These are phyloP conservation scores for Listronotus oregonensis DNA, from an alignment of 1,140 invertebrate species.

Conservation along the genomic window DNA sequence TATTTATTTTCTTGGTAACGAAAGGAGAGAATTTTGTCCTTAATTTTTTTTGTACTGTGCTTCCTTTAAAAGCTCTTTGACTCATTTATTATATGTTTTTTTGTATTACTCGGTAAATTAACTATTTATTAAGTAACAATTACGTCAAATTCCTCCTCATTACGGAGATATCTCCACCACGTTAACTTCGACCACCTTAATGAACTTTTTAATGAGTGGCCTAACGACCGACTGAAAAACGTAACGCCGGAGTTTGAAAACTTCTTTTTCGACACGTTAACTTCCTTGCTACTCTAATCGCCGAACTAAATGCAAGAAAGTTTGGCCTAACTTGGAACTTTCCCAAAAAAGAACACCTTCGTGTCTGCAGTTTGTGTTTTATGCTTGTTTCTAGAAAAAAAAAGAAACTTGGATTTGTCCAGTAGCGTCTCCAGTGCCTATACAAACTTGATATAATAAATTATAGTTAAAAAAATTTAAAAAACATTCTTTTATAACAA, in stretches of 20 bases:
- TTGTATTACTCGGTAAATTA: no score
- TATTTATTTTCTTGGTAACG: no score
- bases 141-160: no score
- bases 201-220: constrained; percentile 31
- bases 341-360: constrained; percentile 21
- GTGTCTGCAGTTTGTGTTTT: constrained; percentile 29
- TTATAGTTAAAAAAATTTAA: no score
- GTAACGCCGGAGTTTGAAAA: constrained; percentile 18
- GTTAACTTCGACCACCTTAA: constrained; percentile 15
- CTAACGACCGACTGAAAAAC: constrained; percentile 20
- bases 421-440: no score
- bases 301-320: constrained; percentile 29
- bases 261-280: constrained; percentile 31
- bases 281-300: constrained; percentile 23
- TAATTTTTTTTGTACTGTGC: no score
- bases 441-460: no score
- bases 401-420: constrained; percentile 11
- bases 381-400: constrained; percentile 24
- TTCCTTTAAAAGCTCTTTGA: no score
- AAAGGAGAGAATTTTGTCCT: no score
- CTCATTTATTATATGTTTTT: no score
- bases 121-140: no score
- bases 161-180: constrained; percentile 10
- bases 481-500: no score
- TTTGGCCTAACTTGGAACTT: constrained; percentile 13